Conservation (phyloP, 2,888 invertebrate species). For the Exocentrus adspersus region DNA sequence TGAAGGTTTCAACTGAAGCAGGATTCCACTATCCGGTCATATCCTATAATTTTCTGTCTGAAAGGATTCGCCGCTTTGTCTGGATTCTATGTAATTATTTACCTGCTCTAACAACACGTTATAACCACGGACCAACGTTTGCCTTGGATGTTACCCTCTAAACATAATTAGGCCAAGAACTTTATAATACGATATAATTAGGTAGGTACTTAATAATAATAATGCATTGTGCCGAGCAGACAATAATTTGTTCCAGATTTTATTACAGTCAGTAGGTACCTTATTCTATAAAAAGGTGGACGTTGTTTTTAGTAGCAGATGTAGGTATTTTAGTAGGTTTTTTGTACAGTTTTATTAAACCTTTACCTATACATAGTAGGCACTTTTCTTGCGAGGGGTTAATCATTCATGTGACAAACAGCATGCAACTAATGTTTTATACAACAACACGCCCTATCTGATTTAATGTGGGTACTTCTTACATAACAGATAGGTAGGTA, state of each 20-base stretch:
- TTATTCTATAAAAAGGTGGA: conserved; percentile 23
- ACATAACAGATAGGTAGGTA: no score
- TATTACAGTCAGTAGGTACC: conserved; percentile 17
- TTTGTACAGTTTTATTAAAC: conserved; percentile 23
- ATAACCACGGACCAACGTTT: conserved; percentile 34
- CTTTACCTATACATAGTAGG: no score
- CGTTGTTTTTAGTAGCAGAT: conserved; percentile 24
- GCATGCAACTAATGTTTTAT: no score
- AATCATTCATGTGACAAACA: no score
- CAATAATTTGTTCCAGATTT: conserved; percentile 34
- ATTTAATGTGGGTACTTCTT: no score
- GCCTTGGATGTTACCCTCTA: conserved; percentile 49
- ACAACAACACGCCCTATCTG: no score
- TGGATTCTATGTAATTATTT: conserved; percentile 41
- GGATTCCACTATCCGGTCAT: conserved; percentile 14
- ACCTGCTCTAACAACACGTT: conserved; percentile 35
- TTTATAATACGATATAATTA: conserved; percentile 52
- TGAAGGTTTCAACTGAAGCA: background rate
- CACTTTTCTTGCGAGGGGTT: no score
- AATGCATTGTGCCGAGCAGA: conserved; percentile 33
- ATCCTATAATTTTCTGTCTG: conserved; percentile 45
- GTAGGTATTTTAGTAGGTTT: conserved; percentile 3
- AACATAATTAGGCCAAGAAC: conserved; percentile 51
- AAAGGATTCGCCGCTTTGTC: conserved; percentile 37
- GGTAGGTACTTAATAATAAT: conserved; percentile 58